A percentile compares a stretch with the other conserved stretches of the same genome.
These are phyloP conservation scores for Champsocephalus esox DNA, from an alignment of 2,797 vertebrate genomes.

Conservation along the genomic window DNA sequence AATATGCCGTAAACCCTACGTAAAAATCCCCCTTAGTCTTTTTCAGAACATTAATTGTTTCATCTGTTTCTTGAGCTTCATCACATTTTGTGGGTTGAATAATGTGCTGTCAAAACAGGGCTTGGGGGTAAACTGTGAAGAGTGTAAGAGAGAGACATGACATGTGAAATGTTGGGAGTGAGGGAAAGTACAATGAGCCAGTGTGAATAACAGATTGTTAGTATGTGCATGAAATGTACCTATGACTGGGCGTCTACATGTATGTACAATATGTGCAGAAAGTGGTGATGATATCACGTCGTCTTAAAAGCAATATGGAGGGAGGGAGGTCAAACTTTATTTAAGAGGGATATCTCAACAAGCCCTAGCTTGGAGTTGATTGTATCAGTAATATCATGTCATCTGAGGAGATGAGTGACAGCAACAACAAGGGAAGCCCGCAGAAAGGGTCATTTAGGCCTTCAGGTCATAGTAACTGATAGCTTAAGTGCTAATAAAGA, in stretches of 20 bases:
- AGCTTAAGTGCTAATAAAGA: slow-evolving; percentile 9
- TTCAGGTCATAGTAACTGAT: slow-evolving; percentile 28
- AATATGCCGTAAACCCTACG: no score
- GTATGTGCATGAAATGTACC: background rate
- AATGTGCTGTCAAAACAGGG: slow-evolving; percentile 21
- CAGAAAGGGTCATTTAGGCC: background rate
- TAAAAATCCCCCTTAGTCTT: background rate
- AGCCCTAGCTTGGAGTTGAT: slow-evolving; percentile 59
- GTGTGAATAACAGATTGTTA: slow-evolving; percentile 13
- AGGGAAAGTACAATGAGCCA: slow-evolving; percentile 22
- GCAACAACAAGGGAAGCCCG: background rate
- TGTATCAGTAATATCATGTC: slow-evolving; percentile 40
- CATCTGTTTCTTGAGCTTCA: slow-evolving; percentile 11
- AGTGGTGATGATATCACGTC: slow-evolving; percentile 31
- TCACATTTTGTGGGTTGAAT: slow-evolving; percentile 22
- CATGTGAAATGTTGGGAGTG: slow-evolving; percentile 21
- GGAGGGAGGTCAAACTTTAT: slow-evolving; percentile 14
- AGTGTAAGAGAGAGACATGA: slow-evolving; percentile 36
- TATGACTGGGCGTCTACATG: slow-evolving; percentile 13
- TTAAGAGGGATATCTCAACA: slow-evolving; percentile 48
- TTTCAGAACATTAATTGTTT: background rate
- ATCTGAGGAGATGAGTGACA: slow-evolving; percentile 55
- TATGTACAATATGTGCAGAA: slow-evolving; percentile 23
- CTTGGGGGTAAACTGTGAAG: slow-evolving; percentile 44
- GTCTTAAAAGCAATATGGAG: slow-evolving; percentile 22